Evolutionary conservation across 2,888 invertebrate genomes (phyloP), one percentile per base, ranked within the genome.

Genomic region (Volucella bombylans): DNA sequence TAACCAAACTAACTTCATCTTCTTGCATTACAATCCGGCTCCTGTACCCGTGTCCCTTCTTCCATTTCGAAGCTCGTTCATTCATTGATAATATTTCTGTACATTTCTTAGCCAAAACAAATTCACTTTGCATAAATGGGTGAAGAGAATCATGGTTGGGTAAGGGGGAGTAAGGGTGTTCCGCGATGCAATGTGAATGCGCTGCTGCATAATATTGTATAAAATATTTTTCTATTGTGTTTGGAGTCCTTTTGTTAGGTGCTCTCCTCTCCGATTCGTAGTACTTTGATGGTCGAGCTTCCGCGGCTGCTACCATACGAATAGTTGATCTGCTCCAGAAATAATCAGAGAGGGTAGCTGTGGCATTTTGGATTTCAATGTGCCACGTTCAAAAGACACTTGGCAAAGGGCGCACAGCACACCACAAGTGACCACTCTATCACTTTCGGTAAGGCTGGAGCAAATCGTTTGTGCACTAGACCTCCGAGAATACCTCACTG

Each of bases 161-260:
- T 45, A 31, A 23, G 52, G 52, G 18, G 52, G 8, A 54, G 52
- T 2, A 54, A 73, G 50, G 43, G 50, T 55, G 55, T 49, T 65
- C 49, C 49, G 41, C 52, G 41, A 80, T 18, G 49, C 61, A 68
- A 55, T 55, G 62, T 73, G 50, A 72, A 23, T 41, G 59, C 39
- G 52, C 45, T 45, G 45, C 68, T 74, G 76, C 59, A 81, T 81
- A 76, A 81, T 73, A 52, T 71, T 81, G 52, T 65, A 76, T 74
- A 74, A 69, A 69, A 81, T 81, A 81, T 81, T 69, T 69, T 80
- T 81, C 81, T 81, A 81, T 81, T 81, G 81, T 81, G 64, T 68
- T 41, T 18, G 11, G 15, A n/a, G n/a, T 71, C 31, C 39, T 41
- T 71, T 41, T 71, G 18, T 11, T 61, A n/a, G 39, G 41, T 15